phyloP scores from a whole-genome alignment of 1,140 invertebrate species.

The Melipona quadrifasciata region DNA sequence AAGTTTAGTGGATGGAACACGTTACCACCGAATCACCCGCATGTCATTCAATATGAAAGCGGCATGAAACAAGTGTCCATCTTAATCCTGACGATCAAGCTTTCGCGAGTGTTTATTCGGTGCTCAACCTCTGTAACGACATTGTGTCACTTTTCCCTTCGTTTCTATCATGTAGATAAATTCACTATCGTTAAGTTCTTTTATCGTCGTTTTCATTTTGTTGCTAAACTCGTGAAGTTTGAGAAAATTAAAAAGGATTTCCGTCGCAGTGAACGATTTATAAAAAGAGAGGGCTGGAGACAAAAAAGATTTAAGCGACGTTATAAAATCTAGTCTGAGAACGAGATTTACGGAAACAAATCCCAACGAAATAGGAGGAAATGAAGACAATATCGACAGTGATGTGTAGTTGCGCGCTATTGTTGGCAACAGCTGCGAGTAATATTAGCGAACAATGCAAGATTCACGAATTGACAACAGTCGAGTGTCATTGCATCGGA shows the following conservation, averaged over 20 bases:
- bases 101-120: neutral
- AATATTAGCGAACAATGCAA: slow-evolving; percentile 63
- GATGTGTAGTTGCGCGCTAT: neutral
- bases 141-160: neutral
- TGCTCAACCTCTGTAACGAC: neutral
- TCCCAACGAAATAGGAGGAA: neutral
- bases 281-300: neutral
- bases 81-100: slow-evolving; percentile 61
- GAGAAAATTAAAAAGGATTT: neutral
- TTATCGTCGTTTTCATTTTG: neutral
- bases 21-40: neutral
- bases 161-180: neutral
- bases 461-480: slow-evolving; percentile 44
- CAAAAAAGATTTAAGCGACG: neutral
- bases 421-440: slow-evolving; percentile 12
- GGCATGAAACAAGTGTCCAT: slow-evolving; percentile 71
- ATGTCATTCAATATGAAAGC: slow-evolving; percentile 73
- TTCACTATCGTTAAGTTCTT: neutral
- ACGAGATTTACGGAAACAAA: neutral
- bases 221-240: neutral
- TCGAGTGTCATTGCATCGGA: slow-evolving; percentile 64
- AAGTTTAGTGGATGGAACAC: slow-evolving; percentile 18
- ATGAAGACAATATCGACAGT: slow-evolving; percentile 15
- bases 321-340: neutral
- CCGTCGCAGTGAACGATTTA: neutral